Conservation (phyloP, 2,797 vertebrate genomes). For the Morelia viridis region DNA sequence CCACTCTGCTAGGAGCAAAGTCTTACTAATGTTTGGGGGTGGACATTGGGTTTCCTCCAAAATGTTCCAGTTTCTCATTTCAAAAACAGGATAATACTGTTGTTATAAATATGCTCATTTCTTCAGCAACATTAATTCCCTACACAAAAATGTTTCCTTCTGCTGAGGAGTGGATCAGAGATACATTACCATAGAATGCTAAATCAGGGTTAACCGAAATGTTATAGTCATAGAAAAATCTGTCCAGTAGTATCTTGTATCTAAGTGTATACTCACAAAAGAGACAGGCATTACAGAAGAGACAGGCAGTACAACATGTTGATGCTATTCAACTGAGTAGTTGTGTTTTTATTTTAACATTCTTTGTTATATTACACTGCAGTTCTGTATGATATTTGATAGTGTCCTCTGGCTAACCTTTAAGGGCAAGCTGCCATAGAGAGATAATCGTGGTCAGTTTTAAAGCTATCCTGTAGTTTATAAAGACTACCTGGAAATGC, state of each 20-base stretch:
- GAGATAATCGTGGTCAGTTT: conserved; percentile 36
- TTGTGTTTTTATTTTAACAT: not conserved
- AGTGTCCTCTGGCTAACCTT: conserved; percentile 55
- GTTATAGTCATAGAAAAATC: not conserved
- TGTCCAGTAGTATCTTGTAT: not conserved
- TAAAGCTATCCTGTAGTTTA: not conserved
- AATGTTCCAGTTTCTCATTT: not conserved
- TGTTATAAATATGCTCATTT: not conserved
- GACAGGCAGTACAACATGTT: not conserved
- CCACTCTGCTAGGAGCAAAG: not conserved
- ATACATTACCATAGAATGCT: not conserved
- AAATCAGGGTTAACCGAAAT: not conserved
- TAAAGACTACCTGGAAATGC: accelerated
- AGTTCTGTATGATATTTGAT: conserved; percentile 45
- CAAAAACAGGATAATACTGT: not conserved
- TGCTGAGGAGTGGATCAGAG: not conserved
- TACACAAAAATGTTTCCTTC: not conserved
- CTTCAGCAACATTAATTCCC: not conserved
- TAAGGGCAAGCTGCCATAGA: conserved; percentile 57
- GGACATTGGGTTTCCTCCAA: not conserved
- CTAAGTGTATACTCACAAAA: not conserved
- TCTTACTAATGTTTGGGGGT: not conserved
- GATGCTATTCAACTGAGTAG: conserved; percentile 11
- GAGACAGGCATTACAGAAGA: not conserved
- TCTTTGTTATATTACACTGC: conserved; percentile 28